phyloP scores from a whole-genome alignment of 2,888 invertebrate genomes.

The Lottia gigantea region DNA sequence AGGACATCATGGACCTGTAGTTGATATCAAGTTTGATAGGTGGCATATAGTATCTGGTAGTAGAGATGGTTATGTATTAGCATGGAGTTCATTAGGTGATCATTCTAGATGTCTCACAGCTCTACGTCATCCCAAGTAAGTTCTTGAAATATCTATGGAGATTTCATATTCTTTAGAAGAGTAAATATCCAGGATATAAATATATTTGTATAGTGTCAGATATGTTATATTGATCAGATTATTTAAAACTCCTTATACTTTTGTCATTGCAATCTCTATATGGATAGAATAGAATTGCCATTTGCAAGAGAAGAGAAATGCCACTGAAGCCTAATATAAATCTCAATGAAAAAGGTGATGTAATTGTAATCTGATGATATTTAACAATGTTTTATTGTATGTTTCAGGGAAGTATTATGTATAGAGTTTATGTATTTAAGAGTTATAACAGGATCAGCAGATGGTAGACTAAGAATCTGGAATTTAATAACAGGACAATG shows the following conservation, averaged over 20 bases:
- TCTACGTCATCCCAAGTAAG: constrained; percentile 67
- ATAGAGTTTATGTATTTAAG: constrained; percentile 65
- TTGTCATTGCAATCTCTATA: too few species aligned
- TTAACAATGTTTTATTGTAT: background rate
- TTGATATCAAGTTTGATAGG: constrained; percentile 64
- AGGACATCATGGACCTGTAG: constrained; percentile 63
- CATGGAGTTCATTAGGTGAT: constrained; percentile 65
- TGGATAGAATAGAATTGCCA: too few species aligned
- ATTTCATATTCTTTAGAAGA: too few species aligned
- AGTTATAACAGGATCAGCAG: constrained; percentile 66
- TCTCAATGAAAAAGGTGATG: too few species aligned
- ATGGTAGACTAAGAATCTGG: constrained; percentile 68
- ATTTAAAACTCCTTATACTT: too few species aligned
- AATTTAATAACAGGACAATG: constrained; percentile 66
- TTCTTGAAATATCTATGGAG: background rate
- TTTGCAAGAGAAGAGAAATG: too few species aligned
- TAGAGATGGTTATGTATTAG: constrained; percentile 65
- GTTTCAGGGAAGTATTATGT: constrained; percentile 64
- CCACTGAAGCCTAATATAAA: too few species aligned
- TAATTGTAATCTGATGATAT: too few species aligned
- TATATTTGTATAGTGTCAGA: too few species aligned
- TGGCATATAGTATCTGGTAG: constrained; percentile 67
- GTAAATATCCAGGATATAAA: too few species aligned
- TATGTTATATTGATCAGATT: too few species aligned
- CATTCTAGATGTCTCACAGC: constrained; percentile 63